Conservation (phyloP, 64 coral and sea anemone species). For the Trachythela sp. region DNA sequence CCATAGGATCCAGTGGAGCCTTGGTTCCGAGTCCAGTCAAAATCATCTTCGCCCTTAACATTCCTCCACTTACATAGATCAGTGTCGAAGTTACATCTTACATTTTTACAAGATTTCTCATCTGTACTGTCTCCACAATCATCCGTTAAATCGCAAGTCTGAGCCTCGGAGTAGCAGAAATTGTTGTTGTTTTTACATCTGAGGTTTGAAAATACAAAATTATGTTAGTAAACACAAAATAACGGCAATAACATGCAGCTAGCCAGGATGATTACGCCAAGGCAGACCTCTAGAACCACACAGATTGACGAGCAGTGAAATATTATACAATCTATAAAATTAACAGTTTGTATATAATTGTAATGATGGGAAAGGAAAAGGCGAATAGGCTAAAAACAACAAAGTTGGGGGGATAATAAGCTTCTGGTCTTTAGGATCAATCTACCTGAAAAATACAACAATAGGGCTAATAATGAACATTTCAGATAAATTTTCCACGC, state of each 20-base stretch:
- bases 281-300: too few species aligned
- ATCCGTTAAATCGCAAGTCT: constrained; percentile 68
- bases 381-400: too few species aligned
- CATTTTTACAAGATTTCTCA: constrained; percentile 47
- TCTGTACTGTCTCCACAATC: constrained; percentile 87
- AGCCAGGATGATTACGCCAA: too few species aligned
- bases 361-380: too few species aligned
- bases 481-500: too few species aligned
- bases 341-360: too few species aligned
- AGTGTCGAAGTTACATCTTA: constrained; percentile 77
- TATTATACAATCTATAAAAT: too few species aligned
- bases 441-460: too few species aligned
- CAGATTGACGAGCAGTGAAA: too few species aligned
- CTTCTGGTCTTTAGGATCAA: too few species aligned
- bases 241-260: background rate
- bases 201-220: background rate
- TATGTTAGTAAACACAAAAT: background rate
- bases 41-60: constrained; percentile 50
- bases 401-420: too few species aligned
- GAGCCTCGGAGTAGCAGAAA: background rate
- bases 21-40: constrained; percentile 71
- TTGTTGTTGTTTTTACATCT: constrained; percentile 5
- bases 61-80: constrained; percentile 63
- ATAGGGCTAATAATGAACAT: too few species aligned
- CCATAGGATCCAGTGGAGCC: constrained; percentile 65